phyloP scores from a whole-genome alignment of 2,797 vertebrate genomes.

The Sebastes flavidus region DNA sequence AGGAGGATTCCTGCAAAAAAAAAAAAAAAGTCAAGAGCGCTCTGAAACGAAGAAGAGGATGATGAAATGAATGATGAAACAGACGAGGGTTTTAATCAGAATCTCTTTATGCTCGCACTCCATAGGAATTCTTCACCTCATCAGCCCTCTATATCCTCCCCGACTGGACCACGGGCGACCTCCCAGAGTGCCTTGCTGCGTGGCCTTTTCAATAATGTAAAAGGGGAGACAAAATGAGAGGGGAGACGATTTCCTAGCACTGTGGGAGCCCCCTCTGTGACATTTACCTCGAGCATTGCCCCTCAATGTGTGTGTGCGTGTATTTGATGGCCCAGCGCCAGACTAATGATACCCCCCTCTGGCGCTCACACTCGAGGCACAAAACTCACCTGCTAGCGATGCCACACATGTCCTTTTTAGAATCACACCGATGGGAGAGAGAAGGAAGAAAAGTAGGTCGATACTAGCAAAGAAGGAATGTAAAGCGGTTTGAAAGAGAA shows the following conservation, averaged over 20 bases:
- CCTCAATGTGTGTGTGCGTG: constrained; percentile 28
- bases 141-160: constrained; percentile 33
- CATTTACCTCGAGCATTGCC: constrained; percentile 69
- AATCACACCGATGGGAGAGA: not conserved
- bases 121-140: constrained; percentile 53
- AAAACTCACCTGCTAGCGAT: constrained; percentile 36
- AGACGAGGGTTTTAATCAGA: constrained; percentile 58
- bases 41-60: not conserved
- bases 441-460: not conserved
- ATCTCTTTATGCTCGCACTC: constrained; percentile 40
- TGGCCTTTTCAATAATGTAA: constrained; percentile 84
- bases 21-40: not conserved
- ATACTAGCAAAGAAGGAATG: not conserved
- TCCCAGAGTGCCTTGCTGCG: constrained; percentile 72
- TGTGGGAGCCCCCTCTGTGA: constrained; percentile 75
- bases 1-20: not conserved
- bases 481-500: not conserved
- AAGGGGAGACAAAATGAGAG: constrained; percentile 64
- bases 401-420: constrained; percentile 45
- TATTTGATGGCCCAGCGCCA: constrained; percentile 44
- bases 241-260: constrained; percentile 66
- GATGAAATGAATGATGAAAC: constrained; percentile 58
- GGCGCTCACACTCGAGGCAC: constrained; percentile 28
- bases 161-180: constrained; percentile 38
- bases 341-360: constrained; percentile 65